Conservation (phyloP, 2,113 vertebrate genomes). For the Seriola rivoliana region DNA sequence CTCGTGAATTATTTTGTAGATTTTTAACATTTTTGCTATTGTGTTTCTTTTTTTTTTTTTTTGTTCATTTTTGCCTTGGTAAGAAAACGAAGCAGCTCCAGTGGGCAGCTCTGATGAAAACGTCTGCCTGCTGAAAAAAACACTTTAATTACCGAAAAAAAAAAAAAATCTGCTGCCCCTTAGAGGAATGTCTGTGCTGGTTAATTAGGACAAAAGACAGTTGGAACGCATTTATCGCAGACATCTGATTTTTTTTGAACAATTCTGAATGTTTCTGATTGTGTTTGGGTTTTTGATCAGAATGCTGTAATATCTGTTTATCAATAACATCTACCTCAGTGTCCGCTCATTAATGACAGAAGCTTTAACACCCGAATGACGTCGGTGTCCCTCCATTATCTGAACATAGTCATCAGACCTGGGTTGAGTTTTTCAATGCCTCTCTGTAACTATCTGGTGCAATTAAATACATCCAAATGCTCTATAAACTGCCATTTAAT, state of each 20-base stretch:
- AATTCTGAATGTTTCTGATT: conserved; percentile 58
- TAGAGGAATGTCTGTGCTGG: conserved; percentile 44
- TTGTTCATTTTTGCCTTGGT: conserved; percentile 56
- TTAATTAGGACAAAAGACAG: background rate
- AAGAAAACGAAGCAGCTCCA: conserved; percentile 45
- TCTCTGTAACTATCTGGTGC: conserved; percentile 1
- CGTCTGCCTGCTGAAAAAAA: conserved; percentile 37
- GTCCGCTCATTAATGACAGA: conserved; percentile 64
- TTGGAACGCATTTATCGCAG: conserved; percentile 47
- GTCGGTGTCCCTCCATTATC: background rate
- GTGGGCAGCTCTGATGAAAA: conserved; percentile 35
- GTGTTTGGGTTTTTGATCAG: conserved; percentile 67
- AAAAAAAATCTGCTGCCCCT: background rate
- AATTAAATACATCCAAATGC: background rate
- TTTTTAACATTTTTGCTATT: conserved; percentile 69
- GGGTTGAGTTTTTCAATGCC: background rate
- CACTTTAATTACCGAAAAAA: background rate
- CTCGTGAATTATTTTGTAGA: conserved; percentile 69
- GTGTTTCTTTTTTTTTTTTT: conserved; percentile 32
- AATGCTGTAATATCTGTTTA: conserved; percentile 78
- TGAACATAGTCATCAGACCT: background rate
- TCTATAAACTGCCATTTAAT: conserved; percentile 24
- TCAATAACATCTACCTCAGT: conserved; percentile 84
- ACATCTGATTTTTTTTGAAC: conserved; percentile 38
- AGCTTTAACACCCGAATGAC: conserved; percentile 64